Evolutionary conservation across 2,888 invertebrate species (phyloP), one percentile per base, ranked within the genome.

Genomic region (Tholera decimalis): DNA sequence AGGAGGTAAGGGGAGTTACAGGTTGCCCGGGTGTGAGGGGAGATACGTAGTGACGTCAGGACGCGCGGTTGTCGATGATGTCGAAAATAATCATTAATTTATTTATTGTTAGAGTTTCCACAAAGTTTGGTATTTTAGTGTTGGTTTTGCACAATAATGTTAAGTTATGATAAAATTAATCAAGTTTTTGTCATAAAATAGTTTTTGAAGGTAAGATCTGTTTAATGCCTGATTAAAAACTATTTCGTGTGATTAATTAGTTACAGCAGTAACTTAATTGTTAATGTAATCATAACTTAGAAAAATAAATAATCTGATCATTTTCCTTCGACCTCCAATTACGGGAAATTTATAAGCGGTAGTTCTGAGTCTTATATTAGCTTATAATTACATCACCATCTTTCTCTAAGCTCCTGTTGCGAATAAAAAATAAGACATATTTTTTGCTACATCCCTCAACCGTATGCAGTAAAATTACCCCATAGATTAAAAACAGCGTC

Each of bases 21-120:
- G 94, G 94, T 93, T 91, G 92, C 84, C 82, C 75, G 89, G 91
- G 92, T 86, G 82, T 89, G 92, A 87, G 92, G 89, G 87, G 83
- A 83, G 86, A 85, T 78, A 73, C 6, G n/a, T 86, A 93, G 89
- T 87, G 91, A 86, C 56, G 79, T 88, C 56, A 67, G 49, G 58
- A 20, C 26, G 11, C 46, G 7, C 7, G 22, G 4, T 30, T 85
- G 69, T 87, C 87, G 89, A 88, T 84, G 37, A n/a, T 22, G 28
- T 67, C 49, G 55, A 71, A 49, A 68, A 41, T 49, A 35, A 11
- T 46, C 39, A 39, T 28, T 60, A 0, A 15, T 24, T 18, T 53
- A 0, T n/a, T 44, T 55, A 47, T 57, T 49, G 3, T 64, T n/a
- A 11, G 43, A 22, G 0, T 8, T 54, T 50, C 22, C 1, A 26